Evolutionary conservation across 2,888 invertebrate species (phyloP).

Genomic region (Eristalinus aeneus): DNA sequence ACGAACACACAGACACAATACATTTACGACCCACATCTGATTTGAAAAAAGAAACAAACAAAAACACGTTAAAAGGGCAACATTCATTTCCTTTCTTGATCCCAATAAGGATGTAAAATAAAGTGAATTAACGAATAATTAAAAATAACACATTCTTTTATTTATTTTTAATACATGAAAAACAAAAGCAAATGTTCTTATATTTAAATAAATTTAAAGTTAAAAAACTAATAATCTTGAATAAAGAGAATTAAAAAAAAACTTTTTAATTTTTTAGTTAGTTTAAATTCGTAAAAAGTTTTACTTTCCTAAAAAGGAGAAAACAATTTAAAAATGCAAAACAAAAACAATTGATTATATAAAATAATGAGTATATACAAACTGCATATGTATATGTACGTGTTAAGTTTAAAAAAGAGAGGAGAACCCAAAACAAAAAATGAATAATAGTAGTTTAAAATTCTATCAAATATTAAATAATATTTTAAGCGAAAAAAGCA

Average conservation of each 20-base stretch:
- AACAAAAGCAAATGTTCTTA: slow-evolving; percentile 33
- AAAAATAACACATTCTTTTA: slow-evolving; percentile 25
- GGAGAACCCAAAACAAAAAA: slow-evolving; percentile 15
- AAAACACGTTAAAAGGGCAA: slow-evolving; percentile 34
- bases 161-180: slow-evolving; percentile 56
- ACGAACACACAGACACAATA: neutral
- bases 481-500: slow-evolving; percentile 61
- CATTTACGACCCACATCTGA: slow-evolving; percentile 43
- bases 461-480: slow-evolving; percentile 64
- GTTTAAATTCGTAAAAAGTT: slow-evolving; percentile 53
- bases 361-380: slow-evolving; percentile 42
- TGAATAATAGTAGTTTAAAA: slow-evolving; percentile 65
- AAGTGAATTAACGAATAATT: slow-evolving; percentile 40
- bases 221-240: slow-evolving; percentile 29
- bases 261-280: slow-evolving; percentile 44
- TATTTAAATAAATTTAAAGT: slow-evolving; percentile 17
- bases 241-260: slow-evolving; percentile 26
- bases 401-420: slow-evolving; percentile 61
- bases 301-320: slow-evolving; percentile 36
- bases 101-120: slow-evolving; percentile 12
- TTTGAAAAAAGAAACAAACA: slow-evolving; percentile 20
- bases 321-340: slow-evolving; percentile 4
- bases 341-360: slow-evolving; percentile 25
- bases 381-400: slow-evolving; percentile 57
- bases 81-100: slow-evolving; percentile 28